A percentile compares a stretch with the other conserved stretches of the same genome.
Evolutionary conservation across 2,797 vertebrate species (phyloP).

Genomic region (Mus minutoides): DNA sequence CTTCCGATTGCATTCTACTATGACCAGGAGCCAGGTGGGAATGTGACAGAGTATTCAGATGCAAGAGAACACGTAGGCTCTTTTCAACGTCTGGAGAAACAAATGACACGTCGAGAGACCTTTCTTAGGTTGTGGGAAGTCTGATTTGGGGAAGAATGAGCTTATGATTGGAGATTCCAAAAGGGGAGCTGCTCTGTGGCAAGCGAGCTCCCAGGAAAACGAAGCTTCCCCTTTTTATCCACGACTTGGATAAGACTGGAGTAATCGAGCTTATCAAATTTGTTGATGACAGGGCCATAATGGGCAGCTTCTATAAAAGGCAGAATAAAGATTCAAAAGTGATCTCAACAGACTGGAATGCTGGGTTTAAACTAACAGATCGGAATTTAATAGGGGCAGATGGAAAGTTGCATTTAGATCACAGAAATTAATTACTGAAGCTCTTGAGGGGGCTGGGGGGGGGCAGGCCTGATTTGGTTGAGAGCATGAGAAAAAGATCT

Average conservation of each 20-base stretch:
- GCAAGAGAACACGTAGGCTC: not conserved
- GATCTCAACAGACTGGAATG: constrained; percentile 74
- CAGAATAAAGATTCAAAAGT: constrained; percentile 75
- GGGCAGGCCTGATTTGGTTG: constrained; percentile 66
- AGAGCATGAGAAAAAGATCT: constrained; percentile 61
- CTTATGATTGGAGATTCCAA: not conserved
- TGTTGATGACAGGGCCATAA: constrained; percentile 74
- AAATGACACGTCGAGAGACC: not conserved
- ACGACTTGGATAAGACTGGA: constrained; percentile 62
- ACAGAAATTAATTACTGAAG: constrained; percentile 77
- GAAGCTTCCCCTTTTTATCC: constrained; percentile 65
- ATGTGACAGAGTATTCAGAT: not conserved
- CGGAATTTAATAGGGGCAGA: constrained; percentile 77
- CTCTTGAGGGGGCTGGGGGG: constrained; percentile 58
- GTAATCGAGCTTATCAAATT: constrained; percentile 70
- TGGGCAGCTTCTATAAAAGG: constrained; percentile 74
- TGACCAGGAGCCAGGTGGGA: constrained; percentile 10
- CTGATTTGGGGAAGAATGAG: not conserved
- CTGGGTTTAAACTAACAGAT: constrained; percentile 71
- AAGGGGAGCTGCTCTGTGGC: constrained; percentile 42
- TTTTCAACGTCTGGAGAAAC: constrained; percentile 6
- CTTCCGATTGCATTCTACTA: constrained; percentile 54
- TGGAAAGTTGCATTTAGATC: constrained; percentile 79
- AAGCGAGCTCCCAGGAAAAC: constrained; percentile 55
- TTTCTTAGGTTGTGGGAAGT: not conserved